Evolutionary conservation across 2,888 invertebrate species (phyloP), one percentile per base, ranked within the genome.

Genomic region (Amphiduros pacificus): DNA sequence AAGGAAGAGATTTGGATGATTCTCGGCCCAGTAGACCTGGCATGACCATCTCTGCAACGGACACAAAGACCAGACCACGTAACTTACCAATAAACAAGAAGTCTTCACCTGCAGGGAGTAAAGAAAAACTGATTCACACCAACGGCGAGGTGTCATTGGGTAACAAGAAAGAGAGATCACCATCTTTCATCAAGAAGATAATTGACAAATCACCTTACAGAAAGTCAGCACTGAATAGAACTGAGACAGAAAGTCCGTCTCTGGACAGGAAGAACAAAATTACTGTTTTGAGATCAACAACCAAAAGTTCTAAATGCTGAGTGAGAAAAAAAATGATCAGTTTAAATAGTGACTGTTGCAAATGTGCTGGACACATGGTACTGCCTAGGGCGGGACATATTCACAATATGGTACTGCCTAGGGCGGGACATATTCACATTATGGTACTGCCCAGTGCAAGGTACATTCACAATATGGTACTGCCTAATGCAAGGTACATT

Each of bases 131-230:
- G 11, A 28, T 53, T 14, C 49, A 32, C 26, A 53, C 51, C n/a
- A 28, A 59, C 22, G 50, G 26, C 24, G 64, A 65, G 27, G 57
- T 66, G 11, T 55, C 61, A 1, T 40, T 54, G 14, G 56, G 62
- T 14, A 67, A 67, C 29, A 69, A 68, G 22, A 68, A 65, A 27
- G 67, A 69, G 11, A 75, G 72, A 63, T 66, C 73, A 1, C 67
- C 72, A 1, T 74, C 74, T 5, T 62, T 74, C 28, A 68, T 74
- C 22, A 73, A 73, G 64, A 65, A 73, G 41, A 70, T 77, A 1
- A 73, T 73, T 20, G 73, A 71, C 29, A 71, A 72, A 57, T 62
- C 69, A 0, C 28, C 62, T 2, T 61, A 66, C 27, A 49, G 68
- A 52, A 72, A 71, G 59, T 68, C 71, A 22, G 36, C 51, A 3